Evolutionary conservation across 92 coral and sea anemone genomes (phyloP).

Genomic region (Ricordea florida): DNA sequence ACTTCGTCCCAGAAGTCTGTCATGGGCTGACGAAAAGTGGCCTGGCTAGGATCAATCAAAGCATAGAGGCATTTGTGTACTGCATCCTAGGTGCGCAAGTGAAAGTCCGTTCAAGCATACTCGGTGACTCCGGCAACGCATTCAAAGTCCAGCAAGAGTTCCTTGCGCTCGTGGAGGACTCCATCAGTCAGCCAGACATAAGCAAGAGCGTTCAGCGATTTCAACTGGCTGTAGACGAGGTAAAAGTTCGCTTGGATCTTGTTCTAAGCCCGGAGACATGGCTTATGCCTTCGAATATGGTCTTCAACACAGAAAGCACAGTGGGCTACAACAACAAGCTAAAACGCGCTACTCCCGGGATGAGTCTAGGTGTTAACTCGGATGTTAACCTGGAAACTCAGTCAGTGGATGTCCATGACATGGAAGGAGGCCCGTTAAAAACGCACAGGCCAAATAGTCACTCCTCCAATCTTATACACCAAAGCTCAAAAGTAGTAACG

Average conservation of each 20-base stretch:
- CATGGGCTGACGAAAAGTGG: neutral
- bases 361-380: too few relatives aligned
- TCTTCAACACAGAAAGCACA: neutral
- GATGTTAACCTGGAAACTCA: too few relatives aligned
- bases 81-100: neutral
- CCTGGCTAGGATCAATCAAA: neutral
- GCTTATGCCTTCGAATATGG: neutral
- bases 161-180: neutral
- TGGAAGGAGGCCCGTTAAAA: too few relatives aligned
- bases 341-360: neutral
- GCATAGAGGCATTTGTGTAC: too few relatives aligned
- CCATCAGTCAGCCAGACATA: neutral
- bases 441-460: too few relatives aligned
- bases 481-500: too few relatives aligned
- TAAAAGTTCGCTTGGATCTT: neutral
- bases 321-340: neutral
- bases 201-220: neutral
- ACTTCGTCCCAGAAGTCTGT: neutral
- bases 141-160: neutral
- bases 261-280: neutral
- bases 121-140: neutral
- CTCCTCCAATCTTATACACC: too few relatives aligned
- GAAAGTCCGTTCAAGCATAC: neutral
- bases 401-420: too few relatives aligned
- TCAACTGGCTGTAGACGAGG: neutral